Percentiles rank a stretch among this genome's conserved stretches.
Conservation (phyloP, 2,113 vertebrate species). For the Perca fluviatilis region DNA sequence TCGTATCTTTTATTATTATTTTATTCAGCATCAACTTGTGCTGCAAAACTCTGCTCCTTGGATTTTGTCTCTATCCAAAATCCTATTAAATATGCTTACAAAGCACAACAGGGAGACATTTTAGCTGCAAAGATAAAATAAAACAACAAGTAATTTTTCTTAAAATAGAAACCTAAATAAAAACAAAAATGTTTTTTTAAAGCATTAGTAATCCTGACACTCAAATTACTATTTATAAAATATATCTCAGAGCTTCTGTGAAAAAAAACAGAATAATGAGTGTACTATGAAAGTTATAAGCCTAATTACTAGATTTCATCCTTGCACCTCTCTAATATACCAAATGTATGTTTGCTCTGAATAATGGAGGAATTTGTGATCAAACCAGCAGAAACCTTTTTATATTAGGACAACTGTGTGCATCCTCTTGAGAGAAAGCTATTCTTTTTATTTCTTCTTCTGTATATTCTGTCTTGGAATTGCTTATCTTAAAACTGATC, state of each 20-base stretch:
- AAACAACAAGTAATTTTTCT: conserved; percentile 19
- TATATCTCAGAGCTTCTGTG: neutral
- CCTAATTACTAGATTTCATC: neutral
- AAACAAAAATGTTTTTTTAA: neutral
- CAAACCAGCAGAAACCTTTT: conserved; percentile 4
- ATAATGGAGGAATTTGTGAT: neutral
- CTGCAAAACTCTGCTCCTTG: neutral
- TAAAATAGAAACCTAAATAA: neutral
- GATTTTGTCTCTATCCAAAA: neutral
- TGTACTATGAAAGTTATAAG: neutral
- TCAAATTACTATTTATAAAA: neutral
- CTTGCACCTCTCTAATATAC: neutral
- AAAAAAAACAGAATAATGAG: neutral
- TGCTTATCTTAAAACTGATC: neutral
- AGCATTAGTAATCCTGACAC: neutral
- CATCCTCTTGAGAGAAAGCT: neutral
- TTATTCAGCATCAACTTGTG: neutral
- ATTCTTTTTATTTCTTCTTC: neutral
- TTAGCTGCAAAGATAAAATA: neutral
- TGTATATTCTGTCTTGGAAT: neutral
- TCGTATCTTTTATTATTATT: neutral
- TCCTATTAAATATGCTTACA: too few relatives aligned
- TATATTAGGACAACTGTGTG: neutral
- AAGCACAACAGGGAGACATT: neutral
- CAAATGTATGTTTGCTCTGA: neutral